Base-by-base conservation (phyloP, 23 tunicate species). In the Clavelina lepadiformis region DNA sequence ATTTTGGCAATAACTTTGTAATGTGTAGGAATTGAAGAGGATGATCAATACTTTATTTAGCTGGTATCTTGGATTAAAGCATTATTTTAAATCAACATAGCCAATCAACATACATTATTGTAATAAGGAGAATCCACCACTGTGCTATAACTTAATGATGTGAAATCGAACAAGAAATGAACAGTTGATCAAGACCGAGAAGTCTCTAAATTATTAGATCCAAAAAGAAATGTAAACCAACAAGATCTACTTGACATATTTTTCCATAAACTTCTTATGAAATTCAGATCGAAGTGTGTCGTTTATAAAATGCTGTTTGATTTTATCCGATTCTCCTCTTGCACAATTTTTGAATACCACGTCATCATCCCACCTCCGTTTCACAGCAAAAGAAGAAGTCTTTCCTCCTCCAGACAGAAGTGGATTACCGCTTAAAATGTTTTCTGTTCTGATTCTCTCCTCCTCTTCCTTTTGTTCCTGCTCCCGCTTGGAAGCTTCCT, bases 261-360 rank as follows among this genome's bases (percentile, higher is more conserved):
- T 91, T 65, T 91, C 91, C 98, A 91, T 91, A 56, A 91, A 91
- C 73, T 82, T 82, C 71, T 82, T 82, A 71, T 91, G 98, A 65
- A 91, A 91, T 57, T 91, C 98, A 5, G 91, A 82, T 51, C 98
- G 71, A 35, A 91, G 37, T 2, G 98, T 91, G 71, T 91, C 98
- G 52, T 91, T 91, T 19, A 91, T 77, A 65, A 82, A 91, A 36
- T 83, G 76, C 49, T 91, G 86, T 46, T 63, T 32, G 31, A 69
- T 58, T 53, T 91, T 91, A 76, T 91, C 98, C 18, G 84, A 77
- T 60, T 76, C 80, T 1, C 91, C 91, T 3, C 98, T 69, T 27
- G 98, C 98, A 51, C 98, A 91, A 58, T 91, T 91, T 38, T 91
- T 91, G 37, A 91, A 91, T 22, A 91, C 91, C 0, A 91, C 98